Evolutionary conservation across 2,888 invertebrate genomes (phyloP), one percentile per base, ranked within the genome.

Genomic region (Pseudanteris insignis): DNA sequence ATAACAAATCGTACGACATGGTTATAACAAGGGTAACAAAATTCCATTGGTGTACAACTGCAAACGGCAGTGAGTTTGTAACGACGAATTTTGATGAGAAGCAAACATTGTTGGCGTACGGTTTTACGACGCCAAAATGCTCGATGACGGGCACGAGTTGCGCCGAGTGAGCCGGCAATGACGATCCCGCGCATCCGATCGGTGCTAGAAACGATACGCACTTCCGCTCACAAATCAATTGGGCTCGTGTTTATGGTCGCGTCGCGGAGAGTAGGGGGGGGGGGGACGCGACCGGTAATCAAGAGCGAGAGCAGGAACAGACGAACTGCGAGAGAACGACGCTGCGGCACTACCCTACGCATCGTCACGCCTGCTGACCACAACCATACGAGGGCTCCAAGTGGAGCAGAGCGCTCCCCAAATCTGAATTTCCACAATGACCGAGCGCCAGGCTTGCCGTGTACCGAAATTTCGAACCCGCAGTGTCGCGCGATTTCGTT

Each of bases 221-320:
- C 72, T 75, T 77, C 78, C 78, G 76, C 72, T 76, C 72, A 75
- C 76, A 77, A 78, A 78, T 78, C 77, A 78, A 77, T 77, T 76
- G 70, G 69, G 71, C 66, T 71, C 71, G 72, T 74, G 72, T 77
- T 76, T 77, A 77, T 76, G 74, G 77, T 73, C 63, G 76, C 70
- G 70, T 71, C 72, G 73, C 54, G 73, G 68, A 69, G 65, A 70
- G 75, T 68, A n/a, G n/a, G n/a, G n/a, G n/a, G n/a, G n/a, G n/a
- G n/a, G n/a, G n/a, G n/a, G n/a, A n/a, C n/a, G 73, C 65, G 68
- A 67, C 67, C 69, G 71, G 68, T 69, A 70, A 71, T 69, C 69
- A 65, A 18, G 18, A 18, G 18, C 18, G 18, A 48, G 36, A 21
- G 48, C 30, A 34, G 46, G 57, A 60, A 47, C 57, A 57, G 60